Base-by-base conservation (phyloP, 2,888 invertebrate species). In the Yponomeuta cagnagella region DNA sequence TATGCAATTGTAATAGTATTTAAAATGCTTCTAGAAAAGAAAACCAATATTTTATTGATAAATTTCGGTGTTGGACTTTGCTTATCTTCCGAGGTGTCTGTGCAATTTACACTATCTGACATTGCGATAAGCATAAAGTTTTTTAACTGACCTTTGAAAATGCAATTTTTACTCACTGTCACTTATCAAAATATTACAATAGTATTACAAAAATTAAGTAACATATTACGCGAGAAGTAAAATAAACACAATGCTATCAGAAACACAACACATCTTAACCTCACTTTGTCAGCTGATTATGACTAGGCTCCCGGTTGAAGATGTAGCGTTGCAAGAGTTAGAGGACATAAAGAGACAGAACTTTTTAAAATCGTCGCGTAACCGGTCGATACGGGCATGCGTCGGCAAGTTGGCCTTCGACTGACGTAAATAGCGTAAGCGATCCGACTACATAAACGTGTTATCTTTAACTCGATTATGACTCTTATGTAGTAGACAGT, bases 381-480 rank as follows among this genome's bases (percentile, higher is more conserved):
- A 43, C 12, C 65, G 65, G 65, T 30, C 33, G 12, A 31, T 10
- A 65, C 31, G 33, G 31, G 31, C 65, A 31, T 65, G 30, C 65
- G 65, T 65, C 65, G 33, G 65, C 30, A n/a, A 30, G 12, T 10
- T 31, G 65, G 2, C 65, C 30, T 65, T 65, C 65, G 31, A 65
- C 65, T 65, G 65, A 65, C 30, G 30, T 65, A 12, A 65, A 12
- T 65, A 31, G 6, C 33, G 5, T 30, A 12, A 31, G 43, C 1
- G 43, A 6, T 0, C 43, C 10, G 31, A 33, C 80, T 79, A 82
- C 84, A 85, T 5, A 1, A 43, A 15, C 52, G 15, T 58, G 12
- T 58, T 15, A 15, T 58, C 15, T 58, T 12, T 58, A 58, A 15
- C 52, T 58, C 52, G 6, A 58, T 58, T 58, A 58, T 58, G 52